phyloP scores from a whole-genome alignment of 1,140 invertebrate genomes.

The Aleiodes sp. region DNA sequence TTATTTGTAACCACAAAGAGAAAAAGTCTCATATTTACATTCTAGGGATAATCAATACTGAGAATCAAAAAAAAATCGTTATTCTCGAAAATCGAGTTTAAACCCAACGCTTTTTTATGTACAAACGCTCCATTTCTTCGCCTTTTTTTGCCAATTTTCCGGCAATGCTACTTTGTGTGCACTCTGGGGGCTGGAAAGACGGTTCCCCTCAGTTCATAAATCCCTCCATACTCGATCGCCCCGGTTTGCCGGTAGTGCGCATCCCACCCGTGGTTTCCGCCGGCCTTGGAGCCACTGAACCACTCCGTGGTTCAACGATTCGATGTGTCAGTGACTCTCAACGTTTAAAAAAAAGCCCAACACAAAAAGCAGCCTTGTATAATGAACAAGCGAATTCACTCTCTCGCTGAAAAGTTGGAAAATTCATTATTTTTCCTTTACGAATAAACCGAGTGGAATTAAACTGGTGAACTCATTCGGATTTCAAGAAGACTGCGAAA shows the following conservation, averaged over 20 bases:
- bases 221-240: background rate
- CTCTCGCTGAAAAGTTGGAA: too few relatives aligned
- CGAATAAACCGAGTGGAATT: background rate
- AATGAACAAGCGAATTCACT: too few relatives aligned
- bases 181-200: constrained; percentile 26
- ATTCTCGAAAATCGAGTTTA: too few relatives aligned
- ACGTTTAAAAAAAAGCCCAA: constrained; percentile 26
- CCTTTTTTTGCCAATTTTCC: constrained; percentile 2
- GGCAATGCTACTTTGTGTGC: constrained; percentile 16
- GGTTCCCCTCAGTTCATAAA: constrained; percentile 6
- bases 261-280: constrained; percentile 63
- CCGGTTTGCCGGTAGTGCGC: constrained; percentile 47
- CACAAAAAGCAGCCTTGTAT: background rate
- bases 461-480: background rate
- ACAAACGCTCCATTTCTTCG: too few relatives aligned
- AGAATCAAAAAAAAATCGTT: too few relatives aligned
- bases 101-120: too few relatives aligned
- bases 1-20: too few relatives aligned
- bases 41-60: too few relatives aligned
- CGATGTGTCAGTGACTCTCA: constrained; percentile 62
- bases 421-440: too few relatives aligned
- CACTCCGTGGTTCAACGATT: constrained; percentile 68
- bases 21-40: too few relatives aligned
- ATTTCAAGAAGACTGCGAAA: background rate
- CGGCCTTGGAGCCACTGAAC: constrained; percentile 69